Evolutionary conservation across 2,113 vertebrate species (phyloP).

Genomic region (Gracilinanus agilis): DNA sequence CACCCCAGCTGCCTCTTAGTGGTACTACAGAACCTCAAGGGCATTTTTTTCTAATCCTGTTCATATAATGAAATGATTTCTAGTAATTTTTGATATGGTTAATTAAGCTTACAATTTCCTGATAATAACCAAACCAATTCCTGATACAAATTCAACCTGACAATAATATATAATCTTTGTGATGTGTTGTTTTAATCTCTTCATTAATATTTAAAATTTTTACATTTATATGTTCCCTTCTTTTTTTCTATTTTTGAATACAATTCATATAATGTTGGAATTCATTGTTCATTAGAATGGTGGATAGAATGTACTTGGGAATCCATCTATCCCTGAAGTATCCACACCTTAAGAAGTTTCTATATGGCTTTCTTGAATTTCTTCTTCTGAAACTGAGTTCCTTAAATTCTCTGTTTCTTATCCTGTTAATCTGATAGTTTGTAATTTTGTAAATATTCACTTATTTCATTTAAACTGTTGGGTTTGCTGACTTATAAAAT

Average conservation of each 20-base stretch:
- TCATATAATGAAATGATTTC: background rate
- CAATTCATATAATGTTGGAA: background rate
- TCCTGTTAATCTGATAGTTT: background rate
- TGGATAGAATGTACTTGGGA: background rate
- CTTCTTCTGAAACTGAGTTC: background rate
- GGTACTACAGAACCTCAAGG: background rate
- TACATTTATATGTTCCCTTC: background rate
- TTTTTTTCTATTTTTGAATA: background rate
- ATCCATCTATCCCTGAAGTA: background rate
- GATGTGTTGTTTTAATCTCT: background rate
- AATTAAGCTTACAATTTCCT: background rate
- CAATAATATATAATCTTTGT: background rate
- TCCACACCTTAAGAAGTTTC: background rate
- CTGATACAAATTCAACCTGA: background rate
- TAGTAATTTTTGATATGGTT: background rate
- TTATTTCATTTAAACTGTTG: background rate
- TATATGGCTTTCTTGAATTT: background rate
- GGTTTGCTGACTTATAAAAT: background rate
- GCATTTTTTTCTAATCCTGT: background rate
- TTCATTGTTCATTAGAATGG: background rate
- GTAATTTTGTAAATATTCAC: background rate
- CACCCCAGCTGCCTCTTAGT: background rate
- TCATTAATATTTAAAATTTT: background rate
- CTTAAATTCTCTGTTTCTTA: background rate
- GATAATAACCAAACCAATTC: background rate